Evolutionary conservation across 2,888 invertebrate species (phyloP).

Genomic region (Brenthis ino): DNA sequence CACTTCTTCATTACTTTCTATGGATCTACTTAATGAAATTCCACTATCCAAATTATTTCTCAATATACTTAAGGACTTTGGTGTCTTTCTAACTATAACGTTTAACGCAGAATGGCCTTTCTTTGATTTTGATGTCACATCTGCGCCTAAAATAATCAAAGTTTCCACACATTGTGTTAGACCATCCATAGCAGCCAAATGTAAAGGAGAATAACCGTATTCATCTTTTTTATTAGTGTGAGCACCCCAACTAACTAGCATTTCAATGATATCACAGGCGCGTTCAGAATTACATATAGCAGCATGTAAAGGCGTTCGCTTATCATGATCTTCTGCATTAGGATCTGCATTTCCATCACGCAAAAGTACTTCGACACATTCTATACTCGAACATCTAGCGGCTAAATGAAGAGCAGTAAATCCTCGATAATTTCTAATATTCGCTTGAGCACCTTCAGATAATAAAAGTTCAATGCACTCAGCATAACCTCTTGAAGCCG

Average conservation of each 20-base stretch:
- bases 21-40: slow-evolving; percentile 87
- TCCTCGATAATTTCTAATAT: slow-evolving; percentile 88
- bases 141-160: slow-evolving; percentile 91
- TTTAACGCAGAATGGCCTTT: slow-evolving; percentile 92
- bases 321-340: slow-evolving; percentile 90
- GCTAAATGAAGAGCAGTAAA: slow-evolving; percentile 95
- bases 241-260: slow-evolving; percentile 89
- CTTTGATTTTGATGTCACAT: slow-evolving; percentile 92
- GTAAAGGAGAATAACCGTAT: slow-evolving; percentile 92
- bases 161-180: slow-evolving; percentile 92
- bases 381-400: slow-evolving; percentile 89
- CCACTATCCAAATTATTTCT: slow-evolving; percentile 90
- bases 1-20: slow-evolving; percentile 90
- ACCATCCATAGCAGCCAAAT: slow-evolving; percentile 92
- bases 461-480: slow-evolving; percentile 91
- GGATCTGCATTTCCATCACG: slow-evolving; percentile 89
- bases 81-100: slow-evolving; percentile 92
- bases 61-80: slow-evolving; percentile 90
- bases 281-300: slow-evolving; percentile 90
- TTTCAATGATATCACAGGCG: slow-evolving; percentile 90
- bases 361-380: slow-evolving; percentile 89
- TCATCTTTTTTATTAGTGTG: slow-evolving; percentile 92
- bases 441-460: slow-evolving; percentile 89
- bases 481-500: slow-evolving; percentile 92
- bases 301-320: slow-evolving; percentile 90